These are phyloP conservation scores for Cheilosia urbana DNA, from an alignment of 2,888 invertebrate species.

Conservation along the genomic window DNA sequence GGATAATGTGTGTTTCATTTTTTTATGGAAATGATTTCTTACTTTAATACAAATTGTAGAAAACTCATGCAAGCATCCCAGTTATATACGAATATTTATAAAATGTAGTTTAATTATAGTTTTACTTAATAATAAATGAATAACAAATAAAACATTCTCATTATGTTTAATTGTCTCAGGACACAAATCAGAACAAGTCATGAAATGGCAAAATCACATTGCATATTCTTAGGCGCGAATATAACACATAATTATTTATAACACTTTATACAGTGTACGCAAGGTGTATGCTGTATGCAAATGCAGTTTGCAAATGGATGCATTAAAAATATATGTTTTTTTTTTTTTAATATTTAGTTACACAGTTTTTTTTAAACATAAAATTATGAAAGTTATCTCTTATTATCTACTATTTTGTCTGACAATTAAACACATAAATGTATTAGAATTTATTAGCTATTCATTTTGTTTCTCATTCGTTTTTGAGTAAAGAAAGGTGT, in stretches of 20 bases:
- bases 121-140: slow-evolving; percentile 59
- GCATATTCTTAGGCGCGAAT: slow-evolving; percentile 27
- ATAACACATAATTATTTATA: slow-evolving; percentile 29
- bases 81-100: slow-evolving; percentile 50
- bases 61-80: slow-evolving; percentile 75
- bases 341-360: slow-evolving; percentile 32
- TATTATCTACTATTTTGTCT: slow-evolving; percentile 20
- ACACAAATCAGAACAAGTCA: slow-evolving; percentile 12
- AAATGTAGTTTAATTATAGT: slow-evolving; percentile 54
- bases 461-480: slow-evolving; percentile 76
- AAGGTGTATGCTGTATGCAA: no score
- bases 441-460: slow-evolving; percentile 38
- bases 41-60: slow-evolving; percentile 5
- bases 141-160: slow-evolving; percentile 32
- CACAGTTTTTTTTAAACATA: slow-evolving; percentile 27
- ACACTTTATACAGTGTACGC: slow-evolving; percentile 28
- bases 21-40: slow-evolving; percentile 18
- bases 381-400: slow-evolving; percentile 19
- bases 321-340: slow-evolving; percentile 1
- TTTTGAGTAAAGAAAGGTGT: slow-evolving; percentile 60
- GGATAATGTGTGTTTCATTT: not conserved
- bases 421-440: slow-evolving; percentile 76
- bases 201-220: not conserved
- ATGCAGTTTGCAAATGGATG: not conserved
- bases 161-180: slow-evolving; percentile 68